These are phyloP conservation scores for Onthophagus sagittarius DNA, from an alignment of 2,888 invertebrate genomes.

Conservation along the genomic window DNA sequence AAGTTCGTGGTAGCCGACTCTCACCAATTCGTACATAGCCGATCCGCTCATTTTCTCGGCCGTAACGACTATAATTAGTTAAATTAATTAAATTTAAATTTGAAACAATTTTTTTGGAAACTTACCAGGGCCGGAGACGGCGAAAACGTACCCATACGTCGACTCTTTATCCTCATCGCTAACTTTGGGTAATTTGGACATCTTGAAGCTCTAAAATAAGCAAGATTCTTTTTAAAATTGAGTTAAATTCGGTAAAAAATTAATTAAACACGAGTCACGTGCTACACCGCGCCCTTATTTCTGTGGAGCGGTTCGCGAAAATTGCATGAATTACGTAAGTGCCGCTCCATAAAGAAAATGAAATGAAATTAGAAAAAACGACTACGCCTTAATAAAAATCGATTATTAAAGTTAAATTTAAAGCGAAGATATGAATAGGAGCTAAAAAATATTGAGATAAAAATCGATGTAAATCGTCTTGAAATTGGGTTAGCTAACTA, in stretches of 20 bases:
- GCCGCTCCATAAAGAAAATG: slow-evolving; percentile 30
- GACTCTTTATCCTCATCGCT: slow-evolving; percentile 83
- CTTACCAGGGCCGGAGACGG: slow-evolving; percentile 96
- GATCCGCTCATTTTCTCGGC: slow-evolving; percentile 99
- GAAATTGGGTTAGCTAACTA: too few species aligned
- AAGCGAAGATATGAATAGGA: too few species aligned
- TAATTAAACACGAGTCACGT: slow-evolving; percentile 34
- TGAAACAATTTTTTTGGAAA: background rate
- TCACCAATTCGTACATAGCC: slow-evolving; percentile 99
- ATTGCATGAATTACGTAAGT: slow-evolving; percentile 17
- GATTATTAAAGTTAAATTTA: background rate
- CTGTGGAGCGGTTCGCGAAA: slow-evolving; percentile 25
- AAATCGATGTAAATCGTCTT: too few species aligned
- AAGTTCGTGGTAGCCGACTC: slow-evolving; percentile 96
- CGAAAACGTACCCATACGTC: slow-evolving; percentile 90
- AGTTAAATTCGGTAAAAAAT: background rate
- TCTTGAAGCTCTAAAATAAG: slow-evolving; percentile 46
- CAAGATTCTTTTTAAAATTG: background rate
- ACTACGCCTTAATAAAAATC: slow-evolving; percentile 35
- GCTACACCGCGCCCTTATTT: slow-evolving; percentile 34
- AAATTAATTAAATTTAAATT: background rate
- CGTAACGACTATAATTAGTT: slow-evolving; percentile 78
- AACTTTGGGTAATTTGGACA: slow-evolving; percentile 70
- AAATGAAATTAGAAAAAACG: slow-evolving; percentile 29
- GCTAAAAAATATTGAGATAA: too few species aligned